phyloP scores from a whole-genome alignment of 2,113 vertebrate genomes.

The Semicossyphus pulcher region DNA sequence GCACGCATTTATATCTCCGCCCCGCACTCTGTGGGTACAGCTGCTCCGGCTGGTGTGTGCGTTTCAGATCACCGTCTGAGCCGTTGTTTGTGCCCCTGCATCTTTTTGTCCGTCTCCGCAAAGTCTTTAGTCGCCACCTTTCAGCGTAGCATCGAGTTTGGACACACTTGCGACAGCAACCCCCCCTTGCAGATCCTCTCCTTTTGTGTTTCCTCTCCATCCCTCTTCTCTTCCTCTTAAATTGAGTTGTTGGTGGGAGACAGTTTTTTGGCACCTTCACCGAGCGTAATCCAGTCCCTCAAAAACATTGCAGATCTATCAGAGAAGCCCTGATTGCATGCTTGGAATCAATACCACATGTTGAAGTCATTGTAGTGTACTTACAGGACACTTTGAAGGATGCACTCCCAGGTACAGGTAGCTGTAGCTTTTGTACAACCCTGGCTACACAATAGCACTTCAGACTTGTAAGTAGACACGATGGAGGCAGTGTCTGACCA shows the following conservation, averaged over 20 bases:
- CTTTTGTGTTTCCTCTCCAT: background rate
- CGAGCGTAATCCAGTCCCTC: constrained; percentile 28
- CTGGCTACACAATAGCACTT: constrained; percentile 7
- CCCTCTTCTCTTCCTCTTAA: constrained; percentile 33
- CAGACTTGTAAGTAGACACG: constrained; percentile 11
- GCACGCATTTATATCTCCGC: constrained; percentile 67
- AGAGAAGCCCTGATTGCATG: constrained; percentile 31
- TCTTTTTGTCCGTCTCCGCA: constrained; percentile 61
- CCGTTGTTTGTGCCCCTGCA: constrained; percentile 57
- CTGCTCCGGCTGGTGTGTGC: constrained; percentile 70
- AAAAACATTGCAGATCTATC: constrained; percentile 46
- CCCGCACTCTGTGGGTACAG: constrained; percentile 74
- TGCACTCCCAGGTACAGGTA: constrained; percentile 11
- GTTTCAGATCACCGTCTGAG: constrained; percentile 66
- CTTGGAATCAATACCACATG: constrained; percentile 47
- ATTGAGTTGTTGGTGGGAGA: constrained; percentile 67
- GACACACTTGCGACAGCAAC: constrained; percentile 54
- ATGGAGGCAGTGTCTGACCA: constrained; percentile 17
- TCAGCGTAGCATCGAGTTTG: constrained; percentile 58
- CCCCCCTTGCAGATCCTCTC: constrained; percentile 20
- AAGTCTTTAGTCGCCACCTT: constrained; percentile 52
- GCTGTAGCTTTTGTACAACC: background rate
- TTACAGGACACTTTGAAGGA: constrained; percentile 3
- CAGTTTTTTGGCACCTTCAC: constrained; percentile 60
- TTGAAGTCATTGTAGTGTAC: constrained; percentile 33